These are phyloP conservation scores for Piliocolobus tephrosceles DNA, from an alignment of 2,113 vertebrate species.

Conservation along the genomic window DNA sequence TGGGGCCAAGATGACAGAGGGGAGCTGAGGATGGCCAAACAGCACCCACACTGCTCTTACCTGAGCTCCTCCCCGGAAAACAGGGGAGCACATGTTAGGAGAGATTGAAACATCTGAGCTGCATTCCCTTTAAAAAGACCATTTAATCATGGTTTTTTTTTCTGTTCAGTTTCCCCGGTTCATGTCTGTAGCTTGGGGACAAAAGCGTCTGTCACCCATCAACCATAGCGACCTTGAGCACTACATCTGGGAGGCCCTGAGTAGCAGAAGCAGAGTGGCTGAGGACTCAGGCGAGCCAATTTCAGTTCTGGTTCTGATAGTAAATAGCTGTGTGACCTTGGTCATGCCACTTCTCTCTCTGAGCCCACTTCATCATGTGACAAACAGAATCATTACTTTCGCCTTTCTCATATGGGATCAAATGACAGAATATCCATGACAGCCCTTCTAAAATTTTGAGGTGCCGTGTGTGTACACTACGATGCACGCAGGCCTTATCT, in stretches of 20 bases:
- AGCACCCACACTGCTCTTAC: background rate
- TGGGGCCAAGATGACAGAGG: accelerated
- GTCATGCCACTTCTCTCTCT: background rate
- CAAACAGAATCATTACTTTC: background rate
- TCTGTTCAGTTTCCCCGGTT: background rate
- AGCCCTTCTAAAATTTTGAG: background rate
- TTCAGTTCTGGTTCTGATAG: background rate
- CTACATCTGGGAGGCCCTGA: background rate
- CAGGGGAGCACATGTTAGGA: background rate
- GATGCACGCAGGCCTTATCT: background rate
- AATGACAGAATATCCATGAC: background rate
- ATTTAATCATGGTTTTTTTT: background rate
- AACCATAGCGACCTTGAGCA: background rate
- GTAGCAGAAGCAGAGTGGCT: background rate
- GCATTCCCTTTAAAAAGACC: background rate
- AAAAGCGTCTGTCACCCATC: background rate
- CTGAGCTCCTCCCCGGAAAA: background rate
- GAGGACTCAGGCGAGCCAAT: background rate
- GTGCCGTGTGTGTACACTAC: accelerated
- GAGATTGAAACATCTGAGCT: background rate
- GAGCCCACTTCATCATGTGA: background rate
- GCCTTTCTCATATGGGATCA: background rate
- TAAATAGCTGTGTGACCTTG: background rate
- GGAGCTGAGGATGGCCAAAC: background rate
- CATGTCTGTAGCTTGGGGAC: background rate